phyloP scores from a whole-genome alignment of 1,140 invertebrate species.

The Schlechtendalia chinensis region DNA sequence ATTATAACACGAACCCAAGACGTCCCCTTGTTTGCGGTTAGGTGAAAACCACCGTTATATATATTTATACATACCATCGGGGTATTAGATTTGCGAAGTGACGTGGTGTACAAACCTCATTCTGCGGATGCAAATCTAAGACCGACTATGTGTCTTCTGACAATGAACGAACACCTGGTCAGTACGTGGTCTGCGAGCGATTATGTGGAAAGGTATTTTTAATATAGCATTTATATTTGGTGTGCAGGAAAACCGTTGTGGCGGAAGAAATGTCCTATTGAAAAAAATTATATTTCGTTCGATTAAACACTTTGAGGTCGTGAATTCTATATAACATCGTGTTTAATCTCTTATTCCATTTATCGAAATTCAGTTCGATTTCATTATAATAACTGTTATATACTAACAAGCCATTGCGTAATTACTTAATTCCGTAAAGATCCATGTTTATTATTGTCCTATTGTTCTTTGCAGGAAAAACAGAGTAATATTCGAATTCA shows the following conservation, averaged over 20 bases:
- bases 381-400: neutral
- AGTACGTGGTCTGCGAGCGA: neutral
- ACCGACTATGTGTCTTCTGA: neutral
- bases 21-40: neutral
- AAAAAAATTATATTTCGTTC: slow-evolving; percentile 29
- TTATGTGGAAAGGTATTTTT: slow-evolving; percentile 22
- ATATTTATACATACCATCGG: too few relatives aligned
- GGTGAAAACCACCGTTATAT: too few relatives aligned
- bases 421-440: neutral
- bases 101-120: neutral
- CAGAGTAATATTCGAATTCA: neutral
- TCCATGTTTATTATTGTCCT: neutral
- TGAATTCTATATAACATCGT: neutral
- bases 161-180: slow-evolving; percentile 23
- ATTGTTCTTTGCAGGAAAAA: too few relatives aligned
- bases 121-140: neutral
- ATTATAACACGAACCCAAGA: neutral
- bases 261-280: neutral
- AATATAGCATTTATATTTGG: slow-evolving; percentile 1
- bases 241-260: neutral
- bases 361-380: neutral
- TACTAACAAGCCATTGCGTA: neutral
- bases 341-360: neutral
- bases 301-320: slow-evolving; percentile 33
- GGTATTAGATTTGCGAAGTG: neutral